Percentiles rank a stretch among this genome's conserved stretches.
These are phyloP conservation scores for Cacoxenus indagator DNA, from an alignment of 2,888 invertebrate species.

Conservation along the genomic window DNA sequence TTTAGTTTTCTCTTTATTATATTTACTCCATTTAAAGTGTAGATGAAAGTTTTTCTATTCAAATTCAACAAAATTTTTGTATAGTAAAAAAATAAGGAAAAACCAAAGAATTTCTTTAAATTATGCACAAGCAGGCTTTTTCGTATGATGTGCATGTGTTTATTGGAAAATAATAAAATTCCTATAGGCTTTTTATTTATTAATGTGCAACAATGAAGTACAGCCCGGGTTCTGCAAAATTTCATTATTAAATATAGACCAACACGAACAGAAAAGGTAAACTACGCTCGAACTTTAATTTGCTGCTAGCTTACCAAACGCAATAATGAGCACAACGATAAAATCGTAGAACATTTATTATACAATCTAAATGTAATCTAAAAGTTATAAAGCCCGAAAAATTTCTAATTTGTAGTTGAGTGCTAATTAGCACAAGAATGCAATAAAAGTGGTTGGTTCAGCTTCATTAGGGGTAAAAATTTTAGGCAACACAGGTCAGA, in stretches of 20 bases:
- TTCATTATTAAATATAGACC: slow-evolving; percentile 7
- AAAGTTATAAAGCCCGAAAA: slow-evolving; percentile 54
- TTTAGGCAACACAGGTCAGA: too few relatives aligned
- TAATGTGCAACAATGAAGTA: slow-evolving; percentile 22
- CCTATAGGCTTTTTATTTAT: slow-evolving; percentile 44
- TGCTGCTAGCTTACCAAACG: slow-evolving; percentile 41
- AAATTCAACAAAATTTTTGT: slow-evolving; percentile 57
- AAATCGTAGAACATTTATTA: neutral
- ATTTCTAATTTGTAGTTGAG: slow-evolving; percentile 34
- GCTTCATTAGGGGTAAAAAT: too few relatives aligned
- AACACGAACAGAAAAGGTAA: neutral
- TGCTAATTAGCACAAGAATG: slow-evolving; percentile 55
- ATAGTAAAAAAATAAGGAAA: neutral
- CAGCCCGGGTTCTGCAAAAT: neutral
- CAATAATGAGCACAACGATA: slow-evolving; percentile 33
- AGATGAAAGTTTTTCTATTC: slow-evolving; percentile 41
- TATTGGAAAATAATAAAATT: slow-evolving; percentile 37
- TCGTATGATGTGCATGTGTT: slow-evolving; percentile 7
- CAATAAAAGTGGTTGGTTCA: slow-evolving; percentile 42
- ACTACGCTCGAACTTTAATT: slow-evolving; percentile 18
- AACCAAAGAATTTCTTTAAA: too few relatives aligned
- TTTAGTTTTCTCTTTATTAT: slow-evolving; percentile 5
- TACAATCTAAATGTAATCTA: slow-evolving; percentile 30
- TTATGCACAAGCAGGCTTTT: slow-evolving; percentile 54
- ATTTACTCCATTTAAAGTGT: slow-evolving; percentile 17